Conservation (phyloP, 2,113 vertebrate species). For the Nicator chloris region DNA sequence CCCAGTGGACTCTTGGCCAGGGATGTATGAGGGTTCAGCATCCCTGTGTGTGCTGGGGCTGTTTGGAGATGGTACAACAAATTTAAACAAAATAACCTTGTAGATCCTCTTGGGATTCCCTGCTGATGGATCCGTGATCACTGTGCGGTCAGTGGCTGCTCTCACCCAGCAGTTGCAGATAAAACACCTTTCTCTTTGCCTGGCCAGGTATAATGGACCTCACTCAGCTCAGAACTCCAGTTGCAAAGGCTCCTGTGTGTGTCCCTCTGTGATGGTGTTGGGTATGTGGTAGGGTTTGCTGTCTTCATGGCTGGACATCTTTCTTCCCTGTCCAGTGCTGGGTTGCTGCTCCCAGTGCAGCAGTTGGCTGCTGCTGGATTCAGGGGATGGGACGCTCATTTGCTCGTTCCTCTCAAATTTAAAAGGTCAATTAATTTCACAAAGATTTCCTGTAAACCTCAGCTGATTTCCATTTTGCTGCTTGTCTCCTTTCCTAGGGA, state of each 20-base stretch:
- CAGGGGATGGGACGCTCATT: not conserved
- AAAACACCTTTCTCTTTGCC: not conserved
- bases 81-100: not conserved
- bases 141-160: not conserved
- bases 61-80: not conserved
- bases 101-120: not conserved
- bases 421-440: not conserved
- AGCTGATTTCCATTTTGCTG: not conserved
- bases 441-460: not conserved
- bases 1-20: no score
- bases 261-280: not conserved
- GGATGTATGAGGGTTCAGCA: not conserved
- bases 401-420: not conserved
- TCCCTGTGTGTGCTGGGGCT: rapidly evolving
- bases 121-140: not conserved
- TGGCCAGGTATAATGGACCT: not conserved
- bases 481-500: not conserved
- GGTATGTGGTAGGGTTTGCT: not conserved
- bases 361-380: not conserved
- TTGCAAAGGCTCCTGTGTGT: not conserved
- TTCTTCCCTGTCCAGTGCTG: not conserved
- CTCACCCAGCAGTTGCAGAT: not conserved
- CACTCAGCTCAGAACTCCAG: not conserved
- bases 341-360: not conserved
- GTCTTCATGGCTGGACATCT: not conserved